Evolutionary conservation across 2,113 vertebrate genomes (phyloP), one percentile per base, ranked within the genome.

Genomic region (Hymenochirus boettgeri): DNA sequence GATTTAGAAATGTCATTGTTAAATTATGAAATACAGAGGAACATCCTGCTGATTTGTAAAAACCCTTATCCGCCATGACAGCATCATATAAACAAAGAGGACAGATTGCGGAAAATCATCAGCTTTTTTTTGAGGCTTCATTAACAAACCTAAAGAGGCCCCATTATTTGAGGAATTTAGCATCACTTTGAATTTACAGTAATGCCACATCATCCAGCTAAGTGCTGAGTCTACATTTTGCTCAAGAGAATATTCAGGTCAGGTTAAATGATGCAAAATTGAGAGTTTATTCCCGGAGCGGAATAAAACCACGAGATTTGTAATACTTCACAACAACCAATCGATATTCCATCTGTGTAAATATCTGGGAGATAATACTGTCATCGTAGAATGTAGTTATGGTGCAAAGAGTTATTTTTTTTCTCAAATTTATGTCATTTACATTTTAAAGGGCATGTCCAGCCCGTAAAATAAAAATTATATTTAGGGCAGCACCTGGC

Each of bases 101-200:
- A 66, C 53, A 31, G 26, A 18, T 57, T 48, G 42, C 19, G 42
- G 22, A 51, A 18, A 29, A 10, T 65, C 21, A 50, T 23, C 54
- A 35, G 21, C 29, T 37, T 57, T 18, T 9, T 54, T n/a, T 15
- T 18, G 10, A 33, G 24, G 25, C 54, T 54, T 24, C 17, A 19
- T 29, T 35, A 24, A 29, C 23, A 10, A 50, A 13, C 27, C 39
- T 23, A 24, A 48, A 35, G 21, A 57, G 21, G 63, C 7, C 27
- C 42, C 17, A 42, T 23, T 17, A 13, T 22, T 63, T 61, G 15
- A 74, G 50, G 70, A 1, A 10, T 65, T 61, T 37, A 5, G 2
- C 62, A 25, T 42, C 47, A 61, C 60, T 25, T 64, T 70, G 21
- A 55, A 57, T 71, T 55, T 71, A 56, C 26, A 63, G 21, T 57